Conservation (phyloP, 2,797 vertebrate species). For the Pantherophis vulpinus region DNA sequence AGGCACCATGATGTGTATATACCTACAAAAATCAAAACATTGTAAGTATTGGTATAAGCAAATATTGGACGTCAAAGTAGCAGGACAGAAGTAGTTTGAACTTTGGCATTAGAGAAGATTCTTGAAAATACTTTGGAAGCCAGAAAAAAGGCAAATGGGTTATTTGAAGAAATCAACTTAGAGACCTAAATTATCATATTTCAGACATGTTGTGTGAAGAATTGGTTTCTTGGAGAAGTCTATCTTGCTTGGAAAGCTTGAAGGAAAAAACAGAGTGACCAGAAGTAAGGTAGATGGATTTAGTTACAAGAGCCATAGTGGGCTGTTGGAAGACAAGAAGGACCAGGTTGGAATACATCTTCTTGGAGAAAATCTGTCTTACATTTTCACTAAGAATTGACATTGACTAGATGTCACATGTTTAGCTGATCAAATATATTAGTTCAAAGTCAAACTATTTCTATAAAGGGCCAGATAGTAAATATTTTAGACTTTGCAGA, state of each 20-base stretch:
- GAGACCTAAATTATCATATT: neutral
- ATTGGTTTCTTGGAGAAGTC: neutral
- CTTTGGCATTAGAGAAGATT: neutral
- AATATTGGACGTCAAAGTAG: neutral
- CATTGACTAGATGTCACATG: neutral
- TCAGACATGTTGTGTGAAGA: neutral
- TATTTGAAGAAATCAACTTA: neutral
- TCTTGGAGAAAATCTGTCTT: neutral
- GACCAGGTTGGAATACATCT: neutral
- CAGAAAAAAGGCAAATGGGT: neutral
- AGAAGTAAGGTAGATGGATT: neutral
- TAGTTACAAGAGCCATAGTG: neutral
- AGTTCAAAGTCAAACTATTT: neutral
- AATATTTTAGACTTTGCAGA: neutral
- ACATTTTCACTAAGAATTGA: neutral
- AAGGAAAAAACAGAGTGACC: neutral
- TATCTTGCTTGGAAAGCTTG: neutral
- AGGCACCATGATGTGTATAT: neutral
- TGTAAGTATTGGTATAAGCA: neutral
- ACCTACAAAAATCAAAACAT: neutral
- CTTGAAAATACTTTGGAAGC: neutral
- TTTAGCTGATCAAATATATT: neutral
- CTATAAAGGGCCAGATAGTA: neutral
- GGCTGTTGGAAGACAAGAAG: neutral
- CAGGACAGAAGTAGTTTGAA: neutral